Conservation (phyloP, 2,113 vertebrate species). For the Chelonoidis abingdonii region DNA sequence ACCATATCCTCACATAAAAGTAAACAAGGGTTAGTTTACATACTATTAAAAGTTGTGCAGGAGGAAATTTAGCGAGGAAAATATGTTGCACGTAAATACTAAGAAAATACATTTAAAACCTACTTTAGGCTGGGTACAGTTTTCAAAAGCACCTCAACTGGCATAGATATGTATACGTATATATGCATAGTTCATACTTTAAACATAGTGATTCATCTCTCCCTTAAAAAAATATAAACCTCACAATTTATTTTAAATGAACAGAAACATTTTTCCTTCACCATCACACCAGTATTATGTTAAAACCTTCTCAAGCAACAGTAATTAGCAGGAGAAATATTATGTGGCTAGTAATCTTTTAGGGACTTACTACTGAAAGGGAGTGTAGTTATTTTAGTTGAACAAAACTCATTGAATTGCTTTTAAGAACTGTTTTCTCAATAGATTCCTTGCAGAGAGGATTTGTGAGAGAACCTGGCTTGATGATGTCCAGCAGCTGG, state of each 20-base stretch:
- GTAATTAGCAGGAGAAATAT: not conserved
- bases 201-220: not conserved
- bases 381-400: not conserved
- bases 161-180: no score
- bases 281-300: not conserved
- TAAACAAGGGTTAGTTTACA: not conserved
- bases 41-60: not conserved
- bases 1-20: not conserved
- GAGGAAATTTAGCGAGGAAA: not conserved
- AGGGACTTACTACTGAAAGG: not conserved
- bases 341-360: not conserved
- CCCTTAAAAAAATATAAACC: not conserved
- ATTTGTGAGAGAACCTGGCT: not conserved
- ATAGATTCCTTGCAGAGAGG: not conserved
- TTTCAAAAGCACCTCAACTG: not conserved
- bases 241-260: not conserved
- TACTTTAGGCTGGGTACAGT: not conserved
- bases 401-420: not conserved
- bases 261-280: not conserved
- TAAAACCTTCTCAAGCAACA: slow-evolving; percentile 3
- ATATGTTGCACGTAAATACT: not conserved
- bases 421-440: not conserved
- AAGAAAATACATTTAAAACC: not conserved
- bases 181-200: not conserved
- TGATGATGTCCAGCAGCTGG: not conserved